Evolutionary conservation across 2,888 invertebrate species (phyloP).

Genomic region (Drosophila prolongata): DNA sequence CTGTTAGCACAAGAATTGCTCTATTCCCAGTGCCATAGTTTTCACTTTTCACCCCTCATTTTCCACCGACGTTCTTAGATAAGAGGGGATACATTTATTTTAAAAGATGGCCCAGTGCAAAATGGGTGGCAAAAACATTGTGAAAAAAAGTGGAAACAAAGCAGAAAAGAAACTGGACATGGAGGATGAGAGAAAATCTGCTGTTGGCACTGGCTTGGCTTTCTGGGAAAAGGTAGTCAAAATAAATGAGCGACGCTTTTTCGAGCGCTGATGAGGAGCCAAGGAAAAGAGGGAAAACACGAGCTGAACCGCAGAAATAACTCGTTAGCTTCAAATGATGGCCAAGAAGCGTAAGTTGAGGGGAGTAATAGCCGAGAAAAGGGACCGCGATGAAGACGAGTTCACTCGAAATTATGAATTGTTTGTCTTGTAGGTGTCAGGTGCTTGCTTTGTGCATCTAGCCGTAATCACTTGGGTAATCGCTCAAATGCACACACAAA

Average conservation of each 20-base stretch:
- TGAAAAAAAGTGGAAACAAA: constrained; percentile 38
- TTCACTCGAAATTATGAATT: constrained; percentile 74
- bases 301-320: constrained; percentile 53
- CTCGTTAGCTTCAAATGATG: constrained; percentile 61
- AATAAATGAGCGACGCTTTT: constrained; percentile 77
- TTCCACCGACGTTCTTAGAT: constrained; percentile 10
- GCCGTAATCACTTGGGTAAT: constrained; percentile 48
- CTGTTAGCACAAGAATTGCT: constrained; percentile 8
- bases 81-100: constrained; percentile 21
- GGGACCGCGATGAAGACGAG: constrained; percentile 50
- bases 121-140: constrained; percentile 47
- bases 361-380: constrained; percentile 30
- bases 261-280: constrained; percentile 62
- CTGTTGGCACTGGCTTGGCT: constrained; percentile 44
- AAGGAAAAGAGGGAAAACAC: constrained; percentile 10
- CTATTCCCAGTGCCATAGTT: constrained; percentile 29
- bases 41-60: constrained; percentile 3
- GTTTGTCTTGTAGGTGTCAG: constrained; percentile 73
- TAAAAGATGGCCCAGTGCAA: constrained; percentile 37
- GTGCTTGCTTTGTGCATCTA: constrained; percentile 48
- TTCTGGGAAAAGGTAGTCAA: constrained; percentile 70
- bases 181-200: constrained; percentile 59
- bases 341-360: constrained; percentile 5
- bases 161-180: constrained; percentile 20
- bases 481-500: constrained; percentile 48